Base-by-base conservation (phyloP, 2,888 invertebrate species). In the Panorpa germanica region DNA sequence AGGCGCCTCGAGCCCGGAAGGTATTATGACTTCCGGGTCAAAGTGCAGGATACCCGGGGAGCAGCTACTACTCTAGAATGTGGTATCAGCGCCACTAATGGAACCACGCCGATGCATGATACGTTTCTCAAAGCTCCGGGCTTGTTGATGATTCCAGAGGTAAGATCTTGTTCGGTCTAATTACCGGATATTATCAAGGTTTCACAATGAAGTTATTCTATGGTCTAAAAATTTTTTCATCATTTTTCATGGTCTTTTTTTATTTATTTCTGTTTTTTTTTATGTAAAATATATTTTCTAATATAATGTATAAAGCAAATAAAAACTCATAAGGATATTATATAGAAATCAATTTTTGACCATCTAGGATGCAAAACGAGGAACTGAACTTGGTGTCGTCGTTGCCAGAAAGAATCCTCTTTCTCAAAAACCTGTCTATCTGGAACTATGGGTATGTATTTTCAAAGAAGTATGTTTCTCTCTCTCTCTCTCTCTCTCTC, bases 91-190 rank as follows among this genome's bases (percentile, higher is more conserved):
- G 83, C 80, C 34, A 85, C 86, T 33, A 78, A 81, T 48, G 76
- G 78, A 29, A 78, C 78, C 29, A 81, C 82, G 29, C 78, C 78
- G n/a, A 65, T 76, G 41, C 77, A 77, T 46, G 67, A 68, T 39
- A 78, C 81, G 48, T 83, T 82, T 52, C 82, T 80, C 17, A 80
- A 77, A 46, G 75, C 80, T 43, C 76, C 78, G 9, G 66, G 69
- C 38, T 68, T 78, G 38, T 67, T 78, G 43, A 64, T 75, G 57
- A 70, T 74, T 39, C 70, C 75, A 28, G 78, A 78, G 69, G 77
- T 77, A 55, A 56, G 45, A 28, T 15, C 14, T 18, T 12, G n/a
- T 10, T 6, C n/a, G n/a, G n/a, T n/a, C n/a, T n/a, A n/a, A n/a
- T n/a, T n/a, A n/a, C n/a, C n/a, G n/a, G n/a, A n/a, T n/a, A n/a